Conservation (phyloP, 2,113 vertebrate species). For the Speoplatyrhinus poulsoni region DNA sequence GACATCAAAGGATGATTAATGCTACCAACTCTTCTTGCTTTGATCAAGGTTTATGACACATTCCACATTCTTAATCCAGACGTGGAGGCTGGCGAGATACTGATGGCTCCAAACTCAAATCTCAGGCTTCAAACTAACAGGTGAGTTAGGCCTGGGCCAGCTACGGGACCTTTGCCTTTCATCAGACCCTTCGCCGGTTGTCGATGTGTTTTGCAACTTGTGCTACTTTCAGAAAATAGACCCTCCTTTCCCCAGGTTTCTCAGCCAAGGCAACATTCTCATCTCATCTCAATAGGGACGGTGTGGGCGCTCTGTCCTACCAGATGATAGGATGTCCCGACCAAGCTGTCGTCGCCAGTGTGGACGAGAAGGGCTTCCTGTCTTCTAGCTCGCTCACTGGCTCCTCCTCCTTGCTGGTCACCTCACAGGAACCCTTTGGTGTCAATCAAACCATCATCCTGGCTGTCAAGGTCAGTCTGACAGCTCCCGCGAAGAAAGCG, state of each 20-base stretch:
- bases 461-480: slow-evolving; percentile 73
- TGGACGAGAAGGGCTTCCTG: slow-evolving; percentile 86
- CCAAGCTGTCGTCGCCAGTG: slow-evolving; percentile 77
- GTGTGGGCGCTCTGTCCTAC: slow-evolving; percentile 81
- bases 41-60: slow-evolving; percentile 88
- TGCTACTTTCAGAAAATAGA: no score
- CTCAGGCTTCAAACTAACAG: slow-evolving; percentile 78
- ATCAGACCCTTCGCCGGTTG: no score
- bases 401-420: slow-evolving; percentile 82
- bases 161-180: no score
- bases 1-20: slow-evolving; percentile 54
- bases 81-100: slow-evolving; percentile 80
- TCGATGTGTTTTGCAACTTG: no score
- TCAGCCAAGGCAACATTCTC: not conserved
- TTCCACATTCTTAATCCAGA: slow-evolving; percentile 83
- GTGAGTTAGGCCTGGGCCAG: slow-evolving; percentile 40
- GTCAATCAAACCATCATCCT: slow-evolving; percentile 79
- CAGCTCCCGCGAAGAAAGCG: not conserved
- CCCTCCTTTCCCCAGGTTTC: not conserved
- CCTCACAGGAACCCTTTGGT: slow-evolving; percentile 83
- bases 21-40: slow-evolving; percentile 29
- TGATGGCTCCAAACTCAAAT: slow-evolving; percentile 78
- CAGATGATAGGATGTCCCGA: slow-evolving; percentile 81
- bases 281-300: slow-evolving; percentile 75
- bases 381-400: slow-evolving; percentile 83